phyloP scores from a whole-genome alignment of 2,113 vertebrate genomes.

The Anguilla japonica region DNA sequence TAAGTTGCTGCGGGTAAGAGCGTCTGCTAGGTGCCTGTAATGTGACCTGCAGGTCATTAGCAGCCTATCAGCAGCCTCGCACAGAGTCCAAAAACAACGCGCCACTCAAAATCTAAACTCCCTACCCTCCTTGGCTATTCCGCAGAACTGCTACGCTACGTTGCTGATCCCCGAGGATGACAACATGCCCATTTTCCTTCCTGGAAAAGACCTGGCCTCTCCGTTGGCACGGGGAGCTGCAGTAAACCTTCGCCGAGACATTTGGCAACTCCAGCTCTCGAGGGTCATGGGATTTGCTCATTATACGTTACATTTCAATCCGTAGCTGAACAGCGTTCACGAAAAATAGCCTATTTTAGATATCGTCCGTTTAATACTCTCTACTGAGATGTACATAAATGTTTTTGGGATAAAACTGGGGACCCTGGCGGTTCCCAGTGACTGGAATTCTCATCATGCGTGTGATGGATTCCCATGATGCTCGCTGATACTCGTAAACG shows the following conservation, averaged over 20 bases:
- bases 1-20: too few species aligned
- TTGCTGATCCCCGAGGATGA: not conserved
- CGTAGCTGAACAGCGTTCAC: not conserved
- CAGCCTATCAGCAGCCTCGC: not conserved
- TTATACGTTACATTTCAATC: conserved; percentile 9
- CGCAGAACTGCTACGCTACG: not conserved
- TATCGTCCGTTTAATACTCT: not conserved
- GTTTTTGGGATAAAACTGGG: not conserved
- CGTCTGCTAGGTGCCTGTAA: too few species aligned
- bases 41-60: too few species aligned
- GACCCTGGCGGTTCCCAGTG: not conserved
- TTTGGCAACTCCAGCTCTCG: not conserved
- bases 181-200: not conserved
- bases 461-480: not conserved
- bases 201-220: not conserved
- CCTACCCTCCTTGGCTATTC: not conserved
- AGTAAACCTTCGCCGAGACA: not conserved
- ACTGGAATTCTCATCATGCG: not conserved
- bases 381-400: not conserved
- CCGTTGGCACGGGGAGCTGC: not conserved
- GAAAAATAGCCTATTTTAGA: not conserved
- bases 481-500: too few species aligned
- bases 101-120: not conserved
- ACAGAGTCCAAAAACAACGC: not conserved
- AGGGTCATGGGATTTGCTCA: not conserved